phyloP scores from a whole-genome alignment of 2,797 vertebrate species.

The Limosa lapponica region DNA sequence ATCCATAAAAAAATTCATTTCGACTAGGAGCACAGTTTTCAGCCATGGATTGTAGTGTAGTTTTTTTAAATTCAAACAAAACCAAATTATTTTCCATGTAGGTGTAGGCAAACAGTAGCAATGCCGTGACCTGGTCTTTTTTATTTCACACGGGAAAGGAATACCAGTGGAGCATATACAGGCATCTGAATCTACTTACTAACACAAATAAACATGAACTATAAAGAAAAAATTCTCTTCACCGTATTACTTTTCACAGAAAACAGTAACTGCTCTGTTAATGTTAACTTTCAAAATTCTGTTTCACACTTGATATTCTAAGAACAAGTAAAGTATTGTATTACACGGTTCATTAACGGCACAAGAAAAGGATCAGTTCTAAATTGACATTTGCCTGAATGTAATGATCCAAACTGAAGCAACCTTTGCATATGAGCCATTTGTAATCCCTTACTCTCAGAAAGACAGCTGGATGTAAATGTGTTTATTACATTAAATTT shows the following conservation, averaged over 20 bases:
- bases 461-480: not conserved
- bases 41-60: not conserved
- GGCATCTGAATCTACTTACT: constrained; percentile 36
- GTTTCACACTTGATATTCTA: not conserved
- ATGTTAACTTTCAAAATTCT: not conserved
- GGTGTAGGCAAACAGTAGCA: constrained; percentile 16
- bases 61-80: constrained; percentile 2
- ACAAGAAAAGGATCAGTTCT: not conserved
- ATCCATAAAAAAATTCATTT: not conserved
- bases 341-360: not conserved
- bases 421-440: fast-evolving
- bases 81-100: not conserved
- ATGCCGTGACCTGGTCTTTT: not conserved
- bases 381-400: not conserved
- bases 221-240: not conserved
- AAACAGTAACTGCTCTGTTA: not conserved
- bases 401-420: not conserved
- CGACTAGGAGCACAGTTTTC: not conserved
- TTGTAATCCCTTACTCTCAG: not conserved
- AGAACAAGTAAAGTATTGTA: not conserved
- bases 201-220: not conserved
- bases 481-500: not conserved
- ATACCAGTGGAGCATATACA: not conserved
- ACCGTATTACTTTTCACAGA: not conserved
- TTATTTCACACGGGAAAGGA: constrained; percentile 12